Evolutionary conservation across 2,888 invertebrate genomes (phyloP).

Genomic region (Melieria picta): DNA sequence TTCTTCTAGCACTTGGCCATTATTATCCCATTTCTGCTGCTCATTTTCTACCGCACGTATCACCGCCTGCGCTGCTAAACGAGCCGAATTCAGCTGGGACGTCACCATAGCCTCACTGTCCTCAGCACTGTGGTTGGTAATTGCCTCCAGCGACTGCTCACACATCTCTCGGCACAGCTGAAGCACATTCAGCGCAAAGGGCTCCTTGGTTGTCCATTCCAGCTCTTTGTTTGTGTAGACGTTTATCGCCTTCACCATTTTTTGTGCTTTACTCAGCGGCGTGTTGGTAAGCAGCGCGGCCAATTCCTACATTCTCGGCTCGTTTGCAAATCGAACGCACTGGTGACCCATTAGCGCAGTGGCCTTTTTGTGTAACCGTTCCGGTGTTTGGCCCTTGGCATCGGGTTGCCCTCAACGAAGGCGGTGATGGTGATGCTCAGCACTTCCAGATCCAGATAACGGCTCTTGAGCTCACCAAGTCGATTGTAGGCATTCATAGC

Average conservation of each 20-base stretch:
- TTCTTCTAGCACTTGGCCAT: slow-evolving; percentile 62
- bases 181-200: slow-evolving; percentile 72
- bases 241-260: too few species aligned
- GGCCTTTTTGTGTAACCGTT: slow-evolving; percentile 59
- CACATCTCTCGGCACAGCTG: slow-evolving; percentile 71
- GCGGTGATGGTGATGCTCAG: slow-evolving; percentile 78
- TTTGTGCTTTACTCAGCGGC: too few species aligned
- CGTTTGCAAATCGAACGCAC: slow-evolving; percentile 69
- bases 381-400: slow-evolving; percentile 69
- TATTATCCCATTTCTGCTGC: slow-evolving; percentile 68
- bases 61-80: slow-evolving; percentile 71
- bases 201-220: slow-evolving; percentile 61
- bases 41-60: slow-evolving; percentile 66
- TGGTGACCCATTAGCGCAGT: slow-evolving; percentile 60
- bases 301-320: slow-evolving; percentile 79
- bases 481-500: slow-evolving; percentile 86
- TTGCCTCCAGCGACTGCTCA: slow-evolving; percentile 70
- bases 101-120: slow-evolving; percentile 68
- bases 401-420: slow-evolving; percentile 74
- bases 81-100: slow-evolving; percentile 71
- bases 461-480: slow-evolving; percentile 84
- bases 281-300: too few species aligned
- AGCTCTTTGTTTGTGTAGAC: too few species aligned
- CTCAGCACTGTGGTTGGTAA: slow-evolving; percentile 66
- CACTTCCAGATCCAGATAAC: slow-evolving; percentile 81